Evolutionary conservation across 1,140 invertebrate genomes (phyloP).

Genomic region (Intoshia linei): DNA sequence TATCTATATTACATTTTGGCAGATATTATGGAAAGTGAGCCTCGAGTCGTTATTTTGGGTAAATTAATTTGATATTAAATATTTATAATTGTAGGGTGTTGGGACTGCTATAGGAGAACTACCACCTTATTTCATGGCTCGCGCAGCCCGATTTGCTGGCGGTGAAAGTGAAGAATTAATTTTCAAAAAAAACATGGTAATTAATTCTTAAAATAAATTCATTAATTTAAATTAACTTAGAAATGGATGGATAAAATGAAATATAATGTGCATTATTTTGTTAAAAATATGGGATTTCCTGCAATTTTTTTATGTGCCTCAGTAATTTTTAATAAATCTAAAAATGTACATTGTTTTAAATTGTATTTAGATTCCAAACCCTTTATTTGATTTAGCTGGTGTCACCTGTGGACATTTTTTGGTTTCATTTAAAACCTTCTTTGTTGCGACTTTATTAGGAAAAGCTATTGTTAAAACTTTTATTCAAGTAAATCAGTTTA

Average conservation of each 20-base stretch:
- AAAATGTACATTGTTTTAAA: background rate
- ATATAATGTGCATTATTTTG: conserved; percentile 52
- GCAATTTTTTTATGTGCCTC: conserved; percentile 87
- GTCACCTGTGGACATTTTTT: conserved; percentile 92
- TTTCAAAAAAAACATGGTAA: conserved; percentile 1
- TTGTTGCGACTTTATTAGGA: conserved; percentile 81
- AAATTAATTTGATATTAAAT: conserved; percentile 7
- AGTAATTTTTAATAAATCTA: conserved; percentile 25
- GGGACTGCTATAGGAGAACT: conserved; percentile 83
- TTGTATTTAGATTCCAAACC: conserved; percentile 75
- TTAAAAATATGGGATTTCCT: conserved; percentile 71
- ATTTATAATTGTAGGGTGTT: conserved; percentile 29
- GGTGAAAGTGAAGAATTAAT: conserved; percentile 34
- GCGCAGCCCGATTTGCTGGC: conserved; percentile 46
- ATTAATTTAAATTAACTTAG: conserved; percentile 13
- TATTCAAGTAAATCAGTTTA: conserved; percentile 33
- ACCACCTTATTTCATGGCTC: conserved; percentile 79
- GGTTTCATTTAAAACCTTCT: conserved; percentile 98
- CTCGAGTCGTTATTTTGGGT: conserved; percentile 84
- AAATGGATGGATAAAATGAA: conserved; percentile 42
- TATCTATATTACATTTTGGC: conserved; percentile 29
- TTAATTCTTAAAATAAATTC: conserved; percentile 5
- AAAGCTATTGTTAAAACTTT: conserved; percentile 98
- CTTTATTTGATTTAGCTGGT: conserved; percentile 82
- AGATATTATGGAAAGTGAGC: conserved; percentile 76